Evolutionary conservation across 2,113 vertebrate genomes (phyloP).

Genomic region (Lethenteron reissneri): DNA sequence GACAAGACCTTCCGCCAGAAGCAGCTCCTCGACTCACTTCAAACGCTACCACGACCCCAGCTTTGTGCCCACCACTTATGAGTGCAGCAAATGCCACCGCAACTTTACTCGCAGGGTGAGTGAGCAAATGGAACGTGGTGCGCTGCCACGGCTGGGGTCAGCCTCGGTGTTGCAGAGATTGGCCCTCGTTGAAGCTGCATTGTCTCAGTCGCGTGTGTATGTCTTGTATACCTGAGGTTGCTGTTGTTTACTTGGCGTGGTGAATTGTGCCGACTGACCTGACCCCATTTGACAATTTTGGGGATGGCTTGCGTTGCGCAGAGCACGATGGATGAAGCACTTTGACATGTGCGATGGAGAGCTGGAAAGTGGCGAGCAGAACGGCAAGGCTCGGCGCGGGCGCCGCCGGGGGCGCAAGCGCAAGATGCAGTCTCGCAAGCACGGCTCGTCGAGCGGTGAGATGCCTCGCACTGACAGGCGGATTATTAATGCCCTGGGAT

Average conservation of each 20-base stretch:
- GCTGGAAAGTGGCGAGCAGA: constrained; percentile 1
- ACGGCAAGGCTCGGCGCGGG: not conserved
- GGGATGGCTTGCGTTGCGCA: not conserved
- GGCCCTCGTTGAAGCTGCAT: no score
- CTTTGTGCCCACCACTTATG: constrained; percentile 7
- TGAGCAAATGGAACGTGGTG: no score
- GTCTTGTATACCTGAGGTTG: no score
- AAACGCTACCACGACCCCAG: constrained; percentile 11
- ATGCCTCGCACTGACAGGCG: no score
- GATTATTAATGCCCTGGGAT: no score
- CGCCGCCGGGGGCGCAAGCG: constrained; percentile 5
- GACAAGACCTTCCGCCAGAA: constrained; percentile 14
- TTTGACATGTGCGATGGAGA: constrained; percentile 1
- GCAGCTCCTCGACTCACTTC: constrained; percentile 15
- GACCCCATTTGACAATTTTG: no score
- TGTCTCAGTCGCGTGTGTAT: no score
- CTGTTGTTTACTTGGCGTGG: no score
- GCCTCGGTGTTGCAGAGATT: no score
- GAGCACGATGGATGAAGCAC: constrained; percentile 6
- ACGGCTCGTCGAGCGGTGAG: not conserved
- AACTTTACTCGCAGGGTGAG: constrained; percentile 19
- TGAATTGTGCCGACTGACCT: no score
- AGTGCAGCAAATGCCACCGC: constrained; percentile 15
- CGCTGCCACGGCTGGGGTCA: no score
- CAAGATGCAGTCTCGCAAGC: constrained; percentile 4